Conservation (phyloP, 2,797 vertebrate genomes). For the Pseudomugil gertrudae region DNA sequence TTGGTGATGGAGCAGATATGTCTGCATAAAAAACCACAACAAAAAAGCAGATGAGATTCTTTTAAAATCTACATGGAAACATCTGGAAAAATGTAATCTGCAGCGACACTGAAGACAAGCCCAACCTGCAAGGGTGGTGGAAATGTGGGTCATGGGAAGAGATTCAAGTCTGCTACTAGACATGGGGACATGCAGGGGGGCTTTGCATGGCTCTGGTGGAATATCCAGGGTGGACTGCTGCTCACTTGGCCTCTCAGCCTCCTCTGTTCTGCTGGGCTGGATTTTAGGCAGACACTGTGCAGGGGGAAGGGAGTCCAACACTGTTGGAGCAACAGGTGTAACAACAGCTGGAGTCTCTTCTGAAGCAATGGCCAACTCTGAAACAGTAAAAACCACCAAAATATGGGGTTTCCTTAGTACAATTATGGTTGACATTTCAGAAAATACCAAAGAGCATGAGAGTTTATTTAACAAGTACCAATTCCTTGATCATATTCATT, state of each 20-base stretch:
- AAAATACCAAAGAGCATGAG: background rate
- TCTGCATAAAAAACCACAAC: conserved; percentile 66
- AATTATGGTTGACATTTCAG: background rate
- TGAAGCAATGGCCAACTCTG: conserved; percentile 66
- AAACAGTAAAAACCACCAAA: background rate
- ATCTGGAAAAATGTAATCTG: background rate
- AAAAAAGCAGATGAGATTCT: conserved; percentile 4
- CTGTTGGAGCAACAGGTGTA: conserved; percentile 50
- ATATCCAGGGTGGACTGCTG: conserved; percentile 64
- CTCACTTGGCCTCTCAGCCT: conserved; percentile 65
- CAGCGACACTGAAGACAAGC: background rate
- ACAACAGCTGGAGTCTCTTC: conserved; percentile 78
- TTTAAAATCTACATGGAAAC: background rate
- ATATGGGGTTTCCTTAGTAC: background rate
- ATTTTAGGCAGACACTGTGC: conserved; percentile 68
- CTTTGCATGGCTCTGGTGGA: conserved; percentile 72
- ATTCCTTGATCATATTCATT: background rate
- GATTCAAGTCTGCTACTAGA: conserved; percentile 76
- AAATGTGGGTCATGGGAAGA: conserved; percentile 67
- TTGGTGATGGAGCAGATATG: conserved; percentile 79
- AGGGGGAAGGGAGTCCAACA: conserved; percentile 72
- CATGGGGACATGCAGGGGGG: conserved; percentile 66
- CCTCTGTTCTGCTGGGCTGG: conserved; percentile 67
- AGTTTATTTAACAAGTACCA: background rate
- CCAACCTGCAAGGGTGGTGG: conserved; percentile 72